phyloP scores from a whole-genome alignment of 1,140 invertebrate species.

The Babylonia areolata region DNA sequence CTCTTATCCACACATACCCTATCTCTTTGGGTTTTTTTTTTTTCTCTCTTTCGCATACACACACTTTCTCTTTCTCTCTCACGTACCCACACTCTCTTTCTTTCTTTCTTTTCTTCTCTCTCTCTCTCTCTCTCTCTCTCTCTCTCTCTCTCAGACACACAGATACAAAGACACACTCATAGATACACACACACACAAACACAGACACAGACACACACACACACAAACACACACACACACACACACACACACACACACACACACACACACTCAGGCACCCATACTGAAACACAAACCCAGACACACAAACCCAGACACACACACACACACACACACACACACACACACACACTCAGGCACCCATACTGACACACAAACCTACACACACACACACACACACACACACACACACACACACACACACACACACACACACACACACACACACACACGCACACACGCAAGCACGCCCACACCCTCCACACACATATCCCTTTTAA shows the following conservation, averaged over 20 bases:
- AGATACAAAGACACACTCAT: background rate
- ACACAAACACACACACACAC: background rate
- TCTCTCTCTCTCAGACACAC: background rate
- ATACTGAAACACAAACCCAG: background rate
- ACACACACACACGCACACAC: background rate
- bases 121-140: slow-evolving; percentile 16
- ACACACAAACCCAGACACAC: background rate
- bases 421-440: background rate
- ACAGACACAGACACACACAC: no score
- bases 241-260: background rate
- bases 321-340: background rate
- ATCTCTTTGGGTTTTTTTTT: no score
- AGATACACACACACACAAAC: no score
- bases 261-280: background rate
- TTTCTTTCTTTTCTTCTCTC: background rate
- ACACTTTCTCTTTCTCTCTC: no score
- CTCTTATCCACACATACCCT: no score
- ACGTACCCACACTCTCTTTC: background rate
- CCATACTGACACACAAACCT: background rate
- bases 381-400: background rate
- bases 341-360: background rate
- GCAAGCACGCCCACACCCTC: background rate
- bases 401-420: background rate
- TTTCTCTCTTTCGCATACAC: no score
- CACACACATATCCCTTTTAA: background rate